Base-by-base conservation (phyloP, 1,140 invertebrate species). In the Wiebesia pumilae region DNA sequence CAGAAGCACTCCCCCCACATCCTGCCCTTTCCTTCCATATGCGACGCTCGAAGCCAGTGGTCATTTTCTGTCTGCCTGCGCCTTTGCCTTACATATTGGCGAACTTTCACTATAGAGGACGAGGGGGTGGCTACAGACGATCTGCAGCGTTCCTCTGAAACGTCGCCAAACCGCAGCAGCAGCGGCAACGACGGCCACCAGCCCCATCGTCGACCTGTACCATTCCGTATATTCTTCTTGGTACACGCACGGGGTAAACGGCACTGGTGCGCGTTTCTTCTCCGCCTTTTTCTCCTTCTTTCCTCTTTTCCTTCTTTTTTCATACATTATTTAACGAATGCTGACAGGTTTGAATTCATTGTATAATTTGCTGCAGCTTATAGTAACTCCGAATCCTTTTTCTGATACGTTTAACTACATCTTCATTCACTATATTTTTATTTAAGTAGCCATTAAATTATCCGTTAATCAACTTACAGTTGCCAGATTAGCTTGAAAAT, bases 161-260 rank as follows among this genome's bases (percentile, higher is more conserved):
- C 91, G 84, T 88, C 89, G 92, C 91, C 90, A 92, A 93, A 92
- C 92, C 91, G 88, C 93, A 92, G 87, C 87, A 89, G 89, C 89
- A 89, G 87, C 88, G 67, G 85, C 88, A 89, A 21, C 62, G 24
- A 19, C 19, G 51, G 51, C 51, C 14, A 19, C 51, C 51, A 54
- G 10, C 14, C 10, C 51, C 51, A 16, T 2, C 24, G 38, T n/a
- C 87, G 86, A 87, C 87, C 85, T 85, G 83, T 80, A 88, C 88
- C 88, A 2, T 10, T 54, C 7, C 47, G 43, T 75, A 83, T 83
- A 83, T 83, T 38, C n/a, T 83, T 73, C 58, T 54, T 43, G 24
- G 58, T 62, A 24, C 58, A 27, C 58, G 10, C 58, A 27, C 24
- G 14, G 4, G 58, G 14, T 4, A 27, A 62, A 27, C 24, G 58